Evolutionary conservation across 2,797 vertebrate genomes (phyloP), one percentile per base, ranked within the genome.

Genomic region (Molossus molossus): DNA sequence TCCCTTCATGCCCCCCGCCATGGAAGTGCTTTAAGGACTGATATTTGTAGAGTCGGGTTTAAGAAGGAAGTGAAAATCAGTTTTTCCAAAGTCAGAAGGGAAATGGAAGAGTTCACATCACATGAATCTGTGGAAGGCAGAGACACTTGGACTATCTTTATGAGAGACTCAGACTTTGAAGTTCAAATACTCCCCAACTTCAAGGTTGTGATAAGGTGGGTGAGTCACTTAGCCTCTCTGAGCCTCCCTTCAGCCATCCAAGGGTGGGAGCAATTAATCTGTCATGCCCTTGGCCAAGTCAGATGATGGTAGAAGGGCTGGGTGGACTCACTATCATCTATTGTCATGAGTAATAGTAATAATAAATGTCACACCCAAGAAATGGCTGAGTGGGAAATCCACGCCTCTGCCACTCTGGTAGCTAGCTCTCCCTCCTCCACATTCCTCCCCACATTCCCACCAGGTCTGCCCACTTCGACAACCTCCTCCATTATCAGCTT

Each of bases 1-100:
- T 67, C 10, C 18, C 57, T 23, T 50, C 55, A 37, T 0, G 18
- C 21, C 29, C 20, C 17, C 33, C 33, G 10, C 37, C 20, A 0
- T 6, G 55, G 27, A 37, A 86, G 21, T 29, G 25, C 48, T 90
- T 75, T 27, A 95, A 85, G 27, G 57, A 65, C 33, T 88, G 13
- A 40, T 64, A 45, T 80, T 37, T 55, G 40, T 67, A 62, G 37
- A 92, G 37, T 69, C 50, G 6, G 29, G 40, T 75, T 80, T 80
- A 80, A 96, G 87, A 93, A 92, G 86, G 83, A 95, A 90, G 75
- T 70, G 76, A 96, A 70, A 73, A 67, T 58, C 11, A 37, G 37
- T 72, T 88, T 97, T 86, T 94, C 93, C 93, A 92, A 12, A 73
- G 48, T 92, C 64, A 65, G 72, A 91, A 93, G 58, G 50, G 50